phyloP scores from a whole-genome alignment of 2,888 invertebrate genomes.

The Thereva nobilitata region DNA sequence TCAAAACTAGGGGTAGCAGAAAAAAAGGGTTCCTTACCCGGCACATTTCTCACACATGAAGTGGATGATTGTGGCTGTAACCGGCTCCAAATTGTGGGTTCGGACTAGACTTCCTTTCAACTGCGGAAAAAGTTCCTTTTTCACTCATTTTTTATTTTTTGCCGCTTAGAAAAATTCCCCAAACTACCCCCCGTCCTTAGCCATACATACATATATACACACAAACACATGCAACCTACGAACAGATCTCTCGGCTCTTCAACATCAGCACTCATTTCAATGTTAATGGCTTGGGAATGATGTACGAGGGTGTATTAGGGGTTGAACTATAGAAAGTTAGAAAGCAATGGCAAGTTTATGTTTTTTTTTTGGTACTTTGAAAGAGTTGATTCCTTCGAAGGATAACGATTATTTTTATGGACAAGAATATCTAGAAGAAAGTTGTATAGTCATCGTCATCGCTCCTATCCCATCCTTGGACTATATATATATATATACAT shows the following conservation, averaged over 20 bases:
- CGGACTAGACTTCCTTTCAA: not conserved
- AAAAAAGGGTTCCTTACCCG: conserved; percentile 17
- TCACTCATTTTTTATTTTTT: conserved; percentile 6
- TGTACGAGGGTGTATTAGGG: conserved; percentile 14
- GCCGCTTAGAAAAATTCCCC: not conserved
- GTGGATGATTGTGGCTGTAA: conserved; percentile 21
- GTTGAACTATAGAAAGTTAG: conserved; percentile 18
- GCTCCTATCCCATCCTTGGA: no score
- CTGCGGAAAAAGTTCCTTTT: not conserved
- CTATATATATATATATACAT: no score
- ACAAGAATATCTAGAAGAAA: conserved; percentile 1
- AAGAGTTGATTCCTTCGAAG: not conserved
- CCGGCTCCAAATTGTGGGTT: not conserved
- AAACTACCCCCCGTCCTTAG: not conserved
- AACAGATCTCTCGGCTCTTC: no score
- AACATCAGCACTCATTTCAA: conserved; percentile 3
- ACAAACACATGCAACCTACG: no score
- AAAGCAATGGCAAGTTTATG: not conserved
- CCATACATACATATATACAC: not conserved
- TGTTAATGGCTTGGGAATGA: conserved; percentile 26
- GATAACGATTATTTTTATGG: conserved; percentile 21
- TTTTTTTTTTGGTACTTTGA: no score
- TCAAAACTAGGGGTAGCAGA: conserved; percentile 6
- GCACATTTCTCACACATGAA: conserved; percentile 23
- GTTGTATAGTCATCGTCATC: not conserved